Percentiles rank a stretch among this genome's conserved stretches.
These are phyloP conservation scores for Pseudomyrmex dendroicus DNA, from an alignment of 1,140 invertebrate species.

Conservation along the genomic window DNA sequence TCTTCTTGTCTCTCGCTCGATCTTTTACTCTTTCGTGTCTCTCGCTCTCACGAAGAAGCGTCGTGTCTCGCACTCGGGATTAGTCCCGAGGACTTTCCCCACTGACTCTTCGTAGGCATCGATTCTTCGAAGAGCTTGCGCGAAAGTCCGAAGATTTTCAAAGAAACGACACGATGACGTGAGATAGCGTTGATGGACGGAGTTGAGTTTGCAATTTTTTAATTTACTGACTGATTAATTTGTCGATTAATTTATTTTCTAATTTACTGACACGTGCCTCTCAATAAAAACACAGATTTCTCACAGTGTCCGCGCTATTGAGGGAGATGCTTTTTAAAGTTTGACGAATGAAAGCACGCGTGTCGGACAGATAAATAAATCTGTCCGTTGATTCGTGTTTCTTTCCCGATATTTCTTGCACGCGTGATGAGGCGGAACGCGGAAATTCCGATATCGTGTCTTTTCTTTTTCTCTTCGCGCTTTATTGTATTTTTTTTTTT, in stretches of 20 bases:
- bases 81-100: conserved; percentile 30
- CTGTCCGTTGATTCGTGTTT: background rate
- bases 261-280: background rate
- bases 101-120: background rate
- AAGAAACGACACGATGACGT: no score
- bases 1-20: background rate
- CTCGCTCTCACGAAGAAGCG: background rate
- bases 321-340: background rate
- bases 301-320: no score
- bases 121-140: background rate
- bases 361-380: conserved; percentile 15
- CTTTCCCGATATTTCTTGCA: conserved; percentile 5
- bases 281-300: background rate
- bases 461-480: conserved; percentile 10
- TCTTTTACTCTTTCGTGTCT: conserved; percentile 9
- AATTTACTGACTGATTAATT: no score
- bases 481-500: conserved; percentile 26
- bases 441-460: background rate
- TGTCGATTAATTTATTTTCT: no score
- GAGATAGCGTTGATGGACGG: no score
- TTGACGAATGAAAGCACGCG: background rate
- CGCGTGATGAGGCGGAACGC: conserved; percentile 53
- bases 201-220: no score
- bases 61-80: conserved; percentile 31
- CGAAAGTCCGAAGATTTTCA: background rate